A percentile compares a stretch with the other conserved stretches of the same genome.
Evolutionary conservation across 2,113 vertebrate species (phyloP).

Genomic region (Turdus rufiventris): DNA sequence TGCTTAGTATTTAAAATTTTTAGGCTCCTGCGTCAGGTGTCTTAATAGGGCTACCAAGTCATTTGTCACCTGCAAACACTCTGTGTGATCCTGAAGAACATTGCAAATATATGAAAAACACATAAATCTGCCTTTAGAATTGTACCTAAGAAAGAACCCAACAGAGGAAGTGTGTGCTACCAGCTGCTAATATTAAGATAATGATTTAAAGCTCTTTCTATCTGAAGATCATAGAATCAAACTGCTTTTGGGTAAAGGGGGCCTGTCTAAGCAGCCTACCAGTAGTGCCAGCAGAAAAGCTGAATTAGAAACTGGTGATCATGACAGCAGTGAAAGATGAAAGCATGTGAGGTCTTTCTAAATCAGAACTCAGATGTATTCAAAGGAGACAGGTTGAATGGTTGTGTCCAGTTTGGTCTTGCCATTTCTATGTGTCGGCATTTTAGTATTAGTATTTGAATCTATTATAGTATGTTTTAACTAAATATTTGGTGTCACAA

Average conservation of each 20-base stretch:
- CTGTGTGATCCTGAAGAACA: not conserved
- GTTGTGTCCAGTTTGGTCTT: not conserved
- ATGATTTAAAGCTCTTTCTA: not conserved
- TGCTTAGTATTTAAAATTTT: not conserved
- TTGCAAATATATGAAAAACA: not conserved
- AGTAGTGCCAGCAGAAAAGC: not conserved
- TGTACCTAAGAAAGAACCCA: not conserved
- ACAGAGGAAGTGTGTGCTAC: not conserved
- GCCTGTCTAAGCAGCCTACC: not conserved
- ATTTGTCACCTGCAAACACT: not conserved
- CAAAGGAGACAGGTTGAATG: not conserved
- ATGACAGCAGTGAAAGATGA: not conserved
- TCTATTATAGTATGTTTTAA: not conserved
- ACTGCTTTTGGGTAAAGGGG: not conserved
- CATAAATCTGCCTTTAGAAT: not conserved
- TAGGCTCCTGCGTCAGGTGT: not conserved
- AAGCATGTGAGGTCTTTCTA: not conserved
- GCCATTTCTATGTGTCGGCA: not conserved
- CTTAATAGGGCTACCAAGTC: not conserved
- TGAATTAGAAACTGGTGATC: not conserved
- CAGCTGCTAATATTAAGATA: not conserved
- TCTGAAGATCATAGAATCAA: not conserved
- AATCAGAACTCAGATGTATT: not conserved
- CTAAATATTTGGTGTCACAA: not conserved
- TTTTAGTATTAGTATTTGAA: not conserved